Base-by-base conservation (phyloP, 2,113 vertebrate species). In the Condylura cristata region DNA sequence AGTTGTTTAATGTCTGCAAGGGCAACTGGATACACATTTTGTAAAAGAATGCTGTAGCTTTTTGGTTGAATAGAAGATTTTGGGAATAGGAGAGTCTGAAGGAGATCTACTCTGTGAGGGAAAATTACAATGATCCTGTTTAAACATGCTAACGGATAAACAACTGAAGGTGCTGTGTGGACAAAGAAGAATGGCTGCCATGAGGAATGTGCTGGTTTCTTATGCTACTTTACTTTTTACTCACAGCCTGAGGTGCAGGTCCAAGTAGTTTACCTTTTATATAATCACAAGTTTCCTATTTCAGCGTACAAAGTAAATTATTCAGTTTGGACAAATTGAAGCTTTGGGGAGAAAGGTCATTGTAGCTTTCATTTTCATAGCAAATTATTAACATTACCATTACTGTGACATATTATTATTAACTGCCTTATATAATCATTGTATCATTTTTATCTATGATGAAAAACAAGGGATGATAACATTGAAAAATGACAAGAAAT, bases 261-360 rank as follows among this genome's bases (percentile, higher is more conserved):
- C 10, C 2, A 78, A 37, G 28, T 44, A 37, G 71, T 6, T 94
- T 41, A 37, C 18, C 14, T 51, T 76, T 14, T 9, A 26, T n/a
- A 60, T 13, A 72, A 39, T n/a, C 56, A 3, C 18, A 56, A n/a
- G 12, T 18, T 76, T 86, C 72, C 41, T 53, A 17, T 32, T 65
- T 63, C 1, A 63, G 26, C 17, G 48, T 78, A 28, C 6, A 26
- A 18, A 17, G 18, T 16, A 61, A 87, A 80, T 84, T 66, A 68
- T 48, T 92, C 48, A 90, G 2, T 32, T 68, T 26, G 51, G 28
- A 60, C 34, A 90, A 94, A 90, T 74, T 84, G 74, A 87, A 44
- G 46, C 48, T 63, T 71, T 46, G 26, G 17, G 14, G 6, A 86
- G 48, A 94, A 92, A 82, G 56, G 65, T 87, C 58, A 79, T 20